Evolutionary conservation across 2,113 vertebrate genomes (phyloP).

Genomic region (Ailurus styani): DNA sequence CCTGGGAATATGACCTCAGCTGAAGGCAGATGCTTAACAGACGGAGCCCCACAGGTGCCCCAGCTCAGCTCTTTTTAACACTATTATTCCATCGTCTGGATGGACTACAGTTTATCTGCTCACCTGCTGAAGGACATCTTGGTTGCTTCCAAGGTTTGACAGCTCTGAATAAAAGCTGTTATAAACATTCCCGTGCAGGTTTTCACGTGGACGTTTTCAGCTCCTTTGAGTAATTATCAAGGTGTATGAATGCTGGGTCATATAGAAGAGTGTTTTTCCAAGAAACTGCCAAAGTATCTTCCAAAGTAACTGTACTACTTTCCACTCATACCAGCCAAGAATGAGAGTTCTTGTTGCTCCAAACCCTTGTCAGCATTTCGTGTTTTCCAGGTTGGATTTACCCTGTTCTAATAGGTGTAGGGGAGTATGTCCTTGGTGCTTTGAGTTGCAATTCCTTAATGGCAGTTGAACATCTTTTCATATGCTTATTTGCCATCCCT

Average conservation of each 20-base stretch:
- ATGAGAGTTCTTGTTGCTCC: not conserved
- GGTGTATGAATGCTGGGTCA: not conserved
- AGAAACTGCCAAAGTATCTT: not conserved
- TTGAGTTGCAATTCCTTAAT: not conserved
- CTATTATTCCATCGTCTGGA: not conserved
- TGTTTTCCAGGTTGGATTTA: not conserved
- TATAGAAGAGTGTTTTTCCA: not conserved
- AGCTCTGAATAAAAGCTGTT: not conserved
- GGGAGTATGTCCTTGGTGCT: not conserved
- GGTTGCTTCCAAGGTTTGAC: not conserved
- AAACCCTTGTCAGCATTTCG: not conserved
- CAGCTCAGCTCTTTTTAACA: not conserved
- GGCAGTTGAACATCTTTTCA: not conserved
- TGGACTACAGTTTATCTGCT: not conserved
- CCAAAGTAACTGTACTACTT: not conserved
- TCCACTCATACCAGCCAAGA: not conserved
- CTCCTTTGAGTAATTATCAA: not conserved
- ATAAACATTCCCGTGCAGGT: not conserved
- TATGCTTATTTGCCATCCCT: not conserved
- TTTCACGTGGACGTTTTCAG: not conserved
- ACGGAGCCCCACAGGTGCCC: not conserved
- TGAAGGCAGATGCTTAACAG: not conserved
- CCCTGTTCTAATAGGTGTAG: not conserved
- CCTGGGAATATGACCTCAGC: not conserved
- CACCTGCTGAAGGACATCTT: not conserved